Evolutionary conservation across 2,888 invertebrate species (phyloP), one percentile per base, ranked within the genome.

Genomic region (Agelastica alni): DNA sequence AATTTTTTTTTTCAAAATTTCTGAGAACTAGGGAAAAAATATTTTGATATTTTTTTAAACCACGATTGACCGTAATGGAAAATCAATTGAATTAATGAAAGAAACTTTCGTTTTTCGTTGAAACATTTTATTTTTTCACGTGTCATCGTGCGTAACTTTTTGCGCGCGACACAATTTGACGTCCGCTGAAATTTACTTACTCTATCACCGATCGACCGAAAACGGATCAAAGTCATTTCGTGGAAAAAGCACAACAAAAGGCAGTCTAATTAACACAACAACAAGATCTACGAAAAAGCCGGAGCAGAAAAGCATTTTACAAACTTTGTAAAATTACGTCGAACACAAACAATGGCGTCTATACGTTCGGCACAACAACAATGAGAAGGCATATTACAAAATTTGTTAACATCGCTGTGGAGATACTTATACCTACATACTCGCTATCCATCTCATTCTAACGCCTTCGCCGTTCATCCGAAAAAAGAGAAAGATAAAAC

Each of bases 161-260:
- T 6, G 10, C 9, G 12, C 4, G 17, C 26, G 14, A 9, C n/a
- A n/a, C 10, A 4, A 12, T 26, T 13, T n/a, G n/a, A 13, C 14
- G 26, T 12, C 22, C 41, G n/a, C n/a, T n/a, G n/a, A 16, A 30
- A 43, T 28, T 13, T 17, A 43, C 16, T 39, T 30, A 39, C 39
- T 17, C 10, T 39, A 37, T 34, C 16, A 28, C 39, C 45, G 41
- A 51, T 48, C 44, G 47, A 48, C 47, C 42, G 41, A 60, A 53
- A 48, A 58, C 49, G 53, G 55, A 60, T 60, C 53, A 60, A 60
- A 60, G 60, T 60, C 60, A 60, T 60, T 60, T 53, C 51, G 34
- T 17, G 51, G 37, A 37, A 10, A 51, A 30, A 41, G 37, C 51
- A 39, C 51, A 52, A 48, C 41, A 49, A 52, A 56, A 52, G 18